Base-by-base conservation (phyloP, 2,113 vertebrate genomes). In the Cheilinus undulatus region DNA sequence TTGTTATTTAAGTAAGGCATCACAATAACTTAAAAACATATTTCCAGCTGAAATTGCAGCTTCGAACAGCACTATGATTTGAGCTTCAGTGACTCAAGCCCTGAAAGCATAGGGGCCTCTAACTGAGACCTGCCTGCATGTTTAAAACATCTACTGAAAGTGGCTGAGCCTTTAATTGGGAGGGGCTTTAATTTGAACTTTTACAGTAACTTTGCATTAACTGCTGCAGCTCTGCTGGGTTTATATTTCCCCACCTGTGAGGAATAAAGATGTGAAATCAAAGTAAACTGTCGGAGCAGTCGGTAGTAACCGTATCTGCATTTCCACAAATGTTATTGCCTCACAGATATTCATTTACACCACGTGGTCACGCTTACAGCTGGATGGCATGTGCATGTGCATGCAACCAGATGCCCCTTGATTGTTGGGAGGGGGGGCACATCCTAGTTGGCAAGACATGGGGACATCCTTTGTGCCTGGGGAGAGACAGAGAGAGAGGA, bases 381-480 rank as follows among this genome's bases (percentile, higher is more conserved):
- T 52, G 36, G 27, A 50, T 34, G 12, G 52, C 24, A 11, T 61
- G 48, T 46, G 42, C 19, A 9, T 45, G 42, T 45, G 17, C 42
- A 45, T 19, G 20, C 42, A 45, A 19, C 42, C 42, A 45, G 42
- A 45, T 45, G 58, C 32, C 27, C 28, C 1, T 36, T 27, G 53
- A 58, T 46, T 28, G 4, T 4, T 3, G n/a, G 20, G 12, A n/a
- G 2, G 15, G 28, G 32, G 3, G 15, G 11, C 3, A 20, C 42
- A 45, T 30, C 43, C 28, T 45, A 61, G n/a, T 50, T 52, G 58
- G 52, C 24, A 51, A 27, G 46, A 65, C n/a, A 57, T 38, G 42
- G 56, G 66, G 54, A 40, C 69, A 69, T 63, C 26, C 20, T 69
- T 14, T 48, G 8, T 32, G 57, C 48, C 73, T 10, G n/a, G 48